Conservation (phyloP, 2,797 vertebrate species). For the Clamator glandarius region DNA sequence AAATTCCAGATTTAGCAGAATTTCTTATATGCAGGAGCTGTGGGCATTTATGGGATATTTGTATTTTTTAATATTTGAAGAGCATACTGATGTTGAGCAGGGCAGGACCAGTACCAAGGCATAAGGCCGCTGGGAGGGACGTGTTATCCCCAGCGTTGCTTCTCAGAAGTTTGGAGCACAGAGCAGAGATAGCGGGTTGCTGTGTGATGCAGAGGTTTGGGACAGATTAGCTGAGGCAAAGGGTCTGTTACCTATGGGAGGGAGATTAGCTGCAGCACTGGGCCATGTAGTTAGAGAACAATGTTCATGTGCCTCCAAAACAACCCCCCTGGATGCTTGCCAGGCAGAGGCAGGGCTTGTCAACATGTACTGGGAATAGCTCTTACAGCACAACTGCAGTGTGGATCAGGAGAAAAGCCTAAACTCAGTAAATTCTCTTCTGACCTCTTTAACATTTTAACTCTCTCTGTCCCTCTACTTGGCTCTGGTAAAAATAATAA, state of each 20-base stretch:
- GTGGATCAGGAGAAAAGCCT: neutral
- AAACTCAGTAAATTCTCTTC: neutral
- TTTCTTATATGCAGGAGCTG: neutral
- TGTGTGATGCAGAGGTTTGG: neutral
- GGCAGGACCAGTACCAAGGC: neutral
- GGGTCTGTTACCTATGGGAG: neutral
- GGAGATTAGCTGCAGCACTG: constrained; percentile 17
- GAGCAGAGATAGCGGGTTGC: neutral
- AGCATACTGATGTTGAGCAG: neutral
- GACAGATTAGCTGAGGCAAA: constrained; percentile 10
- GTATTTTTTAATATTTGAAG: neutral
- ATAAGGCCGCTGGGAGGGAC: neutral
- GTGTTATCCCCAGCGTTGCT: neutral
- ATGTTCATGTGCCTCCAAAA: neutral
- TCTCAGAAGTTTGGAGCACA: neutral
- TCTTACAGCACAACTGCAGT: neutral
- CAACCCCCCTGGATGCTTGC: neutral
- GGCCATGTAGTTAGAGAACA: neutral
- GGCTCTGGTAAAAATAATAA: too few species aligned
- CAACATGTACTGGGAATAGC: neutral
- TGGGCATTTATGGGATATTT: neutral
- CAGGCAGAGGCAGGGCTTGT: neutral
- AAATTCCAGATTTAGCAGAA: neutral
- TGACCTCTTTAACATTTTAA: neutral
- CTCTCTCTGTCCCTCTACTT: too few species aligned